Evolutionary conservation across 2,797 vertebrate genomes (phyloP), one percentile per base, ranked within the genome.

Genomic region (Typhlichthys subterraneus): DNA sequence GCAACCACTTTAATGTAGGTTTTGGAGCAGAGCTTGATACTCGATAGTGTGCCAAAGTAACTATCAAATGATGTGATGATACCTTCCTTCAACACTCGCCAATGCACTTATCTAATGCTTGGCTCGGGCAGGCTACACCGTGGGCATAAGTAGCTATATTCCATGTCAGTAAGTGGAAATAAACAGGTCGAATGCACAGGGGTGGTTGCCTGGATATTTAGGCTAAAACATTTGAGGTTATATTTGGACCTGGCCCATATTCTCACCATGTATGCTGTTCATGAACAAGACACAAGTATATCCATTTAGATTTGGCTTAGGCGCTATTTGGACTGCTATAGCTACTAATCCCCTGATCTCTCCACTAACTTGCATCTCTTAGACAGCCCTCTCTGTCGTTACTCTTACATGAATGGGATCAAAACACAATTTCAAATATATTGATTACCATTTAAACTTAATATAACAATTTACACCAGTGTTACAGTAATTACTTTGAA

Each of bases 281-380:
- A 74, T 56, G 77, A 84, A 79, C 70, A 29, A 83, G 70, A 61
- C 57, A 56, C 48, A 59, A 29, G 70, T 74, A 67, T 67, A 81
- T 88, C 81, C 78, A 66, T 77, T 87, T 87, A 82, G 71, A 67
- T 72, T 67, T 53, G 65, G 64, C 72, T 63, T 80, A 84, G 86
- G 80, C 79, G 60, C 75, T 65, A 69, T 51, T 68, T 68, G 72
- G 74, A 79, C 75, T 64, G 50, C 71, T 72, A 72, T 65, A 45
- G 51, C 57, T 11, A 10, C 75, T 89, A 88, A 88, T 88, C 85
- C 81, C 77, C 82, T 85, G 81, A 90, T 81, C 83, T 79, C 69
- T 65, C 66, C 61, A 57, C 80, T 58, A 72, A 81, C 69, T 56
- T 61, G 66, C 72, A 66, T 63, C 72, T 69, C 50, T 49, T 19